phyloP scores from a whole-genome alignment of 2,113 vertebrate genomes.

The Channa maculata region DNA sequence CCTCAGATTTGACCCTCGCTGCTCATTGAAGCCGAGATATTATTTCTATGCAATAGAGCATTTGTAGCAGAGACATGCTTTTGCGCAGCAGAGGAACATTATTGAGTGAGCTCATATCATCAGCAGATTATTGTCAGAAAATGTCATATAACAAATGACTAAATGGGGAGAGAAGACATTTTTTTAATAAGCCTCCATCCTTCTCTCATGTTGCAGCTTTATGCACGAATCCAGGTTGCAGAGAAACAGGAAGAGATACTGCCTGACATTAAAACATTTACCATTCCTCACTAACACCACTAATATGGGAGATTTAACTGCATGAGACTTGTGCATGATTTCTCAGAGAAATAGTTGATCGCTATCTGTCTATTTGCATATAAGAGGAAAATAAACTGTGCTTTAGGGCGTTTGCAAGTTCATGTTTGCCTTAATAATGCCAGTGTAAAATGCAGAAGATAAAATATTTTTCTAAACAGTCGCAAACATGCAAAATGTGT shows the following conservation, averaged over 20 bases:
- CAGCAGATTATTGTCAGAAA: slow-evolving; percentile 15
- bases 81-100: not conserved
- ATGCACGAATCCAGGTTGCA: slow-evolving; percentile 28
- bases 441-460: slow-evolving; percentile 1
- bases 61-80: not conserved
- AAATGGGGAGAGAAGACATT: not conserved
- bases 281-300: slow-evolving; percentile 2
- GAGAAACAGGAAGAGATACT: not conserved
- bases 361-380: not conserved
- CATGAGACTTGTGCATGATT: slow-evolving; percentile 50
- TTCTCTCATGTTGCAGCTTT: slow-evolving; percentile 18
- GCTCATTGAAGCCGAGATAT: slow-evolving; percentile 40
- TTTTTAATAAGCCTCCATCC: not conserved
- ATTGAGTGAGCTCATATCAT: not conserved
- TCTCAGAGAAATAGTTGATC: slow-evolving; percentile 11
- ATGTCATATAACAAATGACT: slow-evolving; percentile 12
- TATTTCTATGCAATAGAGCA: slow-evolving; percentile 18
- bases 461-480: slow-evolving; percentile 13
- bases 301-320: slow-evolving; percentile 10
- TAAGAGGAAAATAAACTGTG: not conserved
- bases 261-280: slow-evolving; percentile 2
- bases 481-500: slow-evolving; percentile 24
- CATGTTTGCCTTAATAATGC: not conserved
- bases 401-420: not conserved
- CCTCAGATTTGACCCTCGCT: slow-evolving; percentile 23